Evolutionary conservation across 2,888 invertebrate species (phyloP).

Genomic region (Amaurobius ferox): DNA sequence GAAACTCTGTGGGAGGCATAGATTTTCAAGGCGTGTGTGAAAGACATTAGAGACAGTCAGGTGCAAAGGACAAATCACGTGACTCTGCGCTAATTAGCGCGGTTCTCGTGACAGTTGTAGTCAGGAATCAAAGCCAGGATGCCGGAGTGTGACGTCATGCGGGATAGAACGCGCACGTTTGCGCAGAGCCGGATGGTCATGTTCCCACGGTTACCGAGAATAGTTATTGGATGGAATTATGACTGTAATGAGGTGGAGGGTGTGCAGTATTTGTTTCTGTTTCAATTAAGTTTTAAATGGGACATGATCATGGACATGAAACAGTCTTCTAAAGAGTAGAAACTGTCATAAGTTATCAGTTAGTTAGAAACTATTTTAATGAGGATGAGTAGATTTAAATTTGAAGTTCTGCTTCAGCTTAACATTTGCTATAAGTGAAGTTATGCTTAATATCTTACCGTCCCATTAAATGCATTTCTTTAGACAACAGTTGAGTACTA

Average conservation of each 20-base stretch:
- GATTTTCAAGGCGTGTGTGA: constrained; percentile 2
- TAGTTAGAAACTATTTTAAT: too few species aligned
- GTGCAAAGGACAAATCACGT: constrained; percentile 12
- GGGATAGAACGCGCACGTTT: background rate
- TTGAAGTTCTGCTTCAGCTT: too few species aligned
- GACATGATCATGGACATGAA: background rate
- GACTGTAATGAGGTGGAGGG: too few species aligned
- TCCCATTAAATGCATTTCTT: too few species aligned
- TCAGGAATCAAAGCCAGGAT: background rate
- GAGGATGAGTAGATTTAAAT: too few species aligned
- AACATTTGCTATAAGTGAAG: too few species aligned
- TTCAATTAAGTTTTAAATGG: background rate
- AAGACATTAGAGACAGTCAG: constrained; percentile 1
- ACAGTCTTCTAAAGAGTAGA: too few species aligned
- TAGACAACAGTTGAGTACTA: too few species aligned
- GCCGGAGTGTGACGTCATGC: background rate
- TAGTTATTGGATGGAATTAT: background rate
- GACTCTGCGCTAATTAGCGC: background rate
- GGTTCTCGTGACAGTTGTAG: background rate
- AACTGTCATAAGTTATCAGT: too few species aligned
- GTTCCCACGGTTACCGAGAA: background rate
- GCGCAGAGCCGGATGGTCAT: background rate
- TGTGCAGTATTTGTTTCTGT: background rate
- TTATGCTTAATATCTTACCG: too few species aligned
- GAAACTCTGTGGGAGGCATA: background rate